Evolutionary conservation across 2,888 invertebrate species (phyloP).

Genomic region (Emesis russula): DNA sequence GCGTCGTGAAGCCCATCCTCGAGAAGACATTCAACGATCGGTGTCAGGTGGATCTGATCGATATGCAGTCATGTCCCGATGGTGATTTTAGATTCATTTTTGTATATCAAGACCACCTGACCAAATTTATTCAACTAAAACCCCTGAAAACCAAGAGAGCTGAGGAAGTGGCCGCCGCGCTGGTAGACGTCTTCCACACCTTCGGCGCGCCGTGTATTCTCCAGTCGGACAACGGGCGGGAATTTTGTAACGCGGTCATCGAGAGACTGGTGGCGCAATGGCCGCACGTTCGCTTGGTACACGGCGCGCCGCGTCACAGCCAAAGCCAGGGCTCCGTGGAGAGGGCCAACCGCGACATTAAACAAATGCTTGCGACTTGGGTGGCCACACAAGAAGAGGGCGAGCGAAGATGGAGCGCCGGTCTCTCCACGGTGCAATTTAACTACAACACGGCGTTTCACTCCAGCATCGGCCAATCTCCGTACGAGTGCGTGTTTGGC

Average conservation of each 20-base stretch:
- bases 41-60: slow-evolving; percentile 87
- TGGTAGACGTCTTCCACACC: background rate
- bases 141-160: slow-evolving; percentile 89
- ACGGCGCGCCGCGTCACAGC: slow-evolving; percentile 20
- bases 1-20: background rate
- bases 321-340: slow-evolving; percentile 90
- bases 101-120: slow-evolving; percentile 88
- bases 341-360: slow-evolving; percentile 91
- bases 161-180: slow-evolving; percentile 88
- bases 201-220: too few relatives aligned
- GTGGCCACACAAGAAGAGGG: slow-evolving; percentile 72
- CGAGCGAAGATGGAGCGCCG: slow-evolving; percentile 23
- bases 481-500: slow-evolving; percentile 21
- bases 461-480: slow-evolving; percentile 23
- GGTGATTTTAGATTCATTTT: slow-evolving; percentile 89
- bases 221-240: too few relatives aligned
- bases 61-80: slow-evolving; percentile 55
- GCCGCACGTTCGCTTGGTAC: background rate
- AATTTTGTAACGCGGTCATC: too few relatives aligned
- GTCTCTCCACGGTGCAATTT: slow-evolving; percentile 6
- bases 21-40: too few relatives aligned
- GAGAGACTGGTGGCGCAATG: too few relatives aligned
- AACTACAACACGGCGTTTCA: background rate
- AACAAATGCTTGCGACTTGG: slow-evolving; percentile 91
- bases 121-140: slow-evolving; percentile 89